Base-by-base conservation (phyloP, 2,797 vertebrate species). In the Coccyzus lansbergi region DNA sequence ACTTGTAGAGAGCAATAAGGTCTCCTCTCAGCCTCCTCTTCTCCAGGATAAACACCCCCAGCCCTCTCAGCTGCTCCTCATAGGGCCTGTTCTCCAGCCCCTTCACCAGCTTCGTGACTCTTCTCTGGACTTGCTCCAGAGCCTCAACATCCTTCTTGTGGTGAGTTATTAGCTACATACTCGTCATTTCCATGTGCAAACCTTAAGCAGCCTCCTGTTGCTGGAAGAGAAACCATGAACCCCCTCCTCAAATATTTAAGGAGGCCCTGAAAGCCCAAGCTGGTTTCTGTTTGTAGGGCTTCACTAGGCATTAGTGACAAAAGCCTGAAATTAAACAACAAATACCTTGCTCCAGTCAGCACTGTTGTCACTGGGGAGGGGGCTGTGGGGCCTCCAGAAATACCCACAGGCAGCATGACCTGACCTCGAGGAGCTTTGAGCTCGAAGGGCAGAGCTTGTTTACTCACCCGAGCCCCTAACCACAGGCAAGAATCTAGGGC, bases 401-500 rank as follows among this genome's bases (percentile, higher is more conserved):
- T 1, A 16, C 6, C 12, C 13, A 5, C 4, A 20, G 7, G 4
- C 56, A 78, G 36, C 22, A 8, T 10, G 24, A 19, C 56, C 49
- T 44, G 69, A 38, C 46, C 76, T 51, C 0, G 22, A 75, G 48
- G 25, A 77, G 29, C 1, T 28, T 44, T 3, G 68, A 60, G 42
- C 56, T 62, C 46, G 12, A 25, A 49, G 21, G 64, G 14, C 82
- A 71, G 40, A 33, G 31, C 16, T 33, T 2, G 1, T 3, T 2
- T 24, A 12, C n/a, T 49, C 38, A 19, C 31, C 46, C 20, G 38
- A n/a, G 64, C 24, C 17, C 17, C 26, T 24, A 10, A 8, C 4
- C 2, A 0, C 25, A 4, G 21, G 31, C 0, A 0, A 59, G 62
- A 59, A n/a, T 10, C 21, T 4, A 12, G 22, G 55, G 40, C n/a